Conservation (phyloP, 2,888 invertebrate genomes). For the Leistus spinibarbis region DNA sequence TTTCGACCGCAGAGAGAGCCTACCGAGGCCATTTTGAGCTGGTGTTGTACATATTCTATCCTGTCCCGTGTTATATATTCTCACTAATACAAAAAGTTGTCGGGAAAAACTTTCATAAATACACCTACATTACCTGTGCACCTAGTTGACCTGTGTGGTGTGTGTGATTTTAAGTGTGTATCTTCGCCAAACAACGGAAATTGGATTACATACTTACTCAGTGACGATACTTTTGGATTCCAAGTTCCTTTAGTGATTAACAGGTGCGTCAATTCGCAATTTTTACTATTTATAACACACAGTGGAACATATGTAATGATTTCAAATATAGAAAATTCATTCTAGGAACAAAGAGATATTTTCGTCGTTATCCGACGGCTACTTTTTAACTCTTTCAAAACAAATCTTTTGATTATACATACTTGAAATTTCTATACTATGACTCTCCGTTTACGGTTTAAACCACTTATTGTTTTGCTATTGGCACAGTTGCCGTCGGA, state of each 20-base stretch:
- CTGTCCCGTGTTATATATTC: not conserved
- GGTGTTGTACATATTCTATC: not conserved
- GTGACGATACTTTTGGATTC: not conserved
- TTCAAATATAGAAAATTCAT: too few relatives aligned
- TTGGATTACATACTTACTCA: constrained; percentile 13
- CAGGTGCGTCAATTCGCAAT: not conserved
- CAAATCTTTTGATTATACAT: too few relatives aligned
- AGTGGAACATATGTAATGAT: not conserved
- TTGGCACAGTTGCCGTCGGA: too few relatives aligned
- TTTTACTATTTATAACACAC: not conserved
- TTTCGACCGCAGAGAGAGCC: not conserved
- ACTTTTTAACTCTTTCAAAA: not conserved
- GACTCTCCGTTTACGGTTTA: too few relatives aligned
- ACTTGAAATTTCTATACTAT: too few relatives aligned
- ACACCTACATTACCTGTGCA: not conserved
- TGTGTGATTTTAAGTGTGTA: constrained; percentile 8
- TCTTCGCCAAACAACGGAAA: not conserved
- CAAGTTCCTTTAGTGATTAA: not conserved
- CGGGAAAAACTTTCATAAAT: not conserved
- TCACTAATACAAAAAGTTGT: not conserved
- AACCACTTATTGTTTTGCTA: too few relatives aligned
- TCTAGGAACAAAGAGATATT: not conserved
- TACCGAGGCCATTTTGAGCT: constrained; percentile 31
- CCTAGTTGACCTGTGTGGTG: constrained; percentile 2
- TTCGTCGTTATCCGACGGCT: not conserved